phyloP scores from a whole-genome alignment of 2,113 vertebrate genomes.

The Oxygymnocypris stewartii region DNA sequence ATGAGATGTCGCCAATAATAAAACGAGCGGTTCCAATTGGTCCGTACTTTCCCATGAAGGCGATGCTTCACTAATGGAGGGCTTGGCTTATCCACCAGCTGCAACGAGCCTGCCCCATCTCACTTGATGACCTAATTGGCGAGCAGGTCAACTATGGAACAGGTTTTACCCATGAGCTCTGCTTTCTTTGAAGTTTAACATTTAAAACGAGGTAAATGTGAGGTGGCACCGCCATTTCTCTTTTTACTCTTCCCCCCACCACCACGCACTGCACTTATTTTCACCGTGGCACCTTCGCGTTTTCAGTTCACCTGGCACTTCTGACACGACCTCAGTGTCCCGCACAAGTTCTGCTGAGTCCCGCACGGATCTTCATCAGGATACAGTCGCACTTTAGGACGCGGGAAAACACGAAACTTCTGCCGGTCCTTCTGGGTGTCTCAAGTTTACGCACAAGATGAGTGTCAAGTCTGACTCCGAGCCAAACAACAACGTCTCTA shows the following conservation, averaged over 20 bases:
- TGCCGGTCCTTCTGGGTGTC: slow-evolving; percentile 12
- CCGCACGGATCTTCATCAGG: slow-evolving; percentile 58
- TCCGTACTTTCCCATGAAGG: slow-evolving; percentile 56
- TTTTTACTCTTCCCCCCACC: slow-evolving; percentile 67
- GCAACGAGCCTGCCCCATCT: slow-evolving; percentile 64
- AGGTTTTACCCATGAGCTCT: slow-evolving; percentile 56
- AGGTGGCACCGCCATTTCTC: slow-evolving; percentile 67
- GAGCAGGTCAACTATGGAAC: slow-evolving; percentile 57
- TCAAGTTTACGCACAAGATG: slow-evolving; percentile 63
- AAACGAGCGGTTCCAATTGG: slow-evolving; percentile 49
- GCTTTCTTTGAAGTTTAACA: slow-evolving; percentile 33
- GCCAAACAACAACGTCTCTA: slow-evolving; percentile 73
- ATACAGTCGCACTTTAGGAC: slow-evolving; percentile 57
- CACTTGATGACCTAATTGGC: slow-evolving; percentile 80
- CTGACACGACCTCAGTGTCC: slow-evolving; percentile 65
- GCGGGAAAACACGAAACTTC: slow-evolving; percentile 57
- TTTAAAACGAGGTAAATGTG: slow-evolving; percentile 70
- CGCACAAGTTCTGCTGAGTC: slow-evolving; percentile 67
- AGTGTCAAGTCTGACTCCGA: slow-evolving; percentile 75
- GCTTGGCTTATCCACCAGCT: slow-evolving; percentile 71
- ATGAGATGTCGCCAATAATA: slow-evolving; percentile 34
- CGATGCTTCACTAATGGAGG: slow-evolving; percentile 58
- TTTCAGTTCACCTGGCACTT: slow-evolving; percentile 57
- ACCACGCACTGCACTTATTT: slow-evolving; percentile 64
- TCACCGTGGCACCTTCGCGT: slow-evolving; percentile 62